Base-by-base conservation (phyloP, 2,797 vertebrate species). In the Rhodeus uyekii region DNA sequence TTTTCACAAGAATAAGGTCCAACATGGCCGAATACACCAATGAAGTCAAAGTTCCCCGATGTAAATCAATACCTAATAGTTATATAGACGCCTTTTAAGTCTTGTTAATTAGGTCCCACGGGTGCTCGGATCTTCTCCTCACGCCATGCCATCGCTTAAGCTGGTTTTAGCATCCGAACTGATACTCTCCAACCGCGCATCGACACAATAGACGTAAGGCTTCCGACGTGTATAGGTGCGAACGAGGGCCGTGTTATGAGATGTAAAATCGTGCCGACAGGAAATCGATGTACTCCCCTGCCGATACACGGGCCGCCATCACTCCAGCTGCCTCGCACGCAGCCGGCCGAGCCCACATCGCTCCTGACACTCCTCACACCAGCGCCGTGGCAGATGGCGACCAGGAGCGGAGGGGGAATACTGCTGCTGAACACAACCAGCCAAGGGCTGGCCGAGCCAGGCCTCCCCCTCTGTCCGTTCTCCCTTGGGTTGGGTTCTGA, bases 401-500 rank as follows among this genome's bases (percentile, higher is more conserved):
- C 80, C 84, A 84, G 76, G 72, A 71, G 85, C 86, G 71, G 81
- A 88, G 84, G 81, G 87, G 86, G 84, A 82, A 88, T 81, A 60
- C 86, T 90, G 89, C 82, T 92, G 89, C 88, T 84, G 87, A 89
- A 89, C 83, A 74, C 53, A 82, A 80, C 39, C 61, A 74, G 76
- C 73, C 71, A 80, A 71, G 50, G 44, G 64, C 42, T 76, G 67
- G 24, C 72, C 72, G 64, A 84, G 78, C 75, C 81, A 69, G 68
- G 76, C 38, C 22, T 44, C 50, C 80, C 39, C 68, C 38, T 24
- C 46, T 16, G 63, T 60, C 32, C 50, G 32, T 58, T 75, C 83
- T 93, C 93, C 92, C 93, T 89, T 85, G 89, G 92, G 91, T 90
- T 86, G 82, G 36, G 48, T 87, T 86, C 88, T 90, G 88, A 90